These are phyloP conservation scores for Myiopsitta monachus DNA, from an alignment of 2,113 vertebrate species.

Conservation along the genomic window DNA sequence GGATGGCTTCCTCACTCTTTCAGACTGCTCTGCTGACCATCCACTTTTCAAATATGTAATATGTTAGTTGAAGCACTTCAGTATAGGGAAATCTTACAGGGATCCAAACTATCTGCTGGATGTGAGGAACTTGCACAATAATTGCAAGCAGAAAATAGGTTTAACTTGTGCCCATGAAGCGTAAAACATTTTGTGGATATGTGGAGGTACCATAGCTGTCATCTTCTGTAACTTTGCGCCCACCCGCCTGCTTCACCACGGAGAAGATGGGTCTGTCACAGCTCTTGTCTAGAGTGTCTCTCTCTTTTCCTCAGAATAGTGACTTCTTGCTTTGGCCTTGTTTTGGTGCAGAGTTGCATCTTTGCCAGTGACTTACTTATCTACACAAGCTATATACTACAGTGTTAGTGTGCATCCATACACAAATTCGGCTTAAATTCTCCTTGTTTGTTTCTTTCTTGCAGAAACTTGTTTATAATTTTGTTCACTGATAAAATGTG, in stretches of 20 bases:
- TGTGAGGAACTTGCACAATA: background rate
- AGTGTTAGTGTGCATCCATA: accelerated
- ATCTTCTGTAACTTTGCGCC: background rate
- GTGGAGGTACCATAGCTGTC: background rate
- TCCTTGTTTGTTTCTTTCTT: background rate
- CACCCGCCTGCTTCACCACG: background rate
- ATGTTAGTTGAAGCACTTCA: background rate
- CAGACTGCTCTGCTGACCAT: background rate
- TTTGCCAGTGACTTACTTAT: background rate
- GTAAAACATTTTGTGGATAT: background rate
- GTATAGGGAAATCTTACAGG: background rate
- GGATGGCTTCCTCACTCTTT: background rate
- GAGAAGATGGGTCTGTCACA: background rate
- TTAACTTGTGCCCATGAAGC: background rate
- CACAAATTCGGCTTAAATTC: background rate
- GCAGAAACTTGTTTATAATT: background rate
- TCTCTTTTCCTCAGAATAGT: background rate
- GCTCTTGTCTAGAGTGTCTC: background rate
- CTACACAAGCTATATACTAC: background rate
- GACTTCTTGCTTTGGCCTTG: background rate
- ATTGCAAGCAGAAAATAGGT: background rate
- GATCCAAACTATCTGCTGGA: background rate
- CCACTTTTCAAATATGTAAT: background rate
- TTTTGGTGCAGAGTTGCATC: background rate
- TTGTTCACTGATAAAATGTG: background rate